Evolutionary conservation across 2,113 vertebrate genomes (phyloP).

Genomic region (Sinocyclocheilus anophthalmus): DNA sequence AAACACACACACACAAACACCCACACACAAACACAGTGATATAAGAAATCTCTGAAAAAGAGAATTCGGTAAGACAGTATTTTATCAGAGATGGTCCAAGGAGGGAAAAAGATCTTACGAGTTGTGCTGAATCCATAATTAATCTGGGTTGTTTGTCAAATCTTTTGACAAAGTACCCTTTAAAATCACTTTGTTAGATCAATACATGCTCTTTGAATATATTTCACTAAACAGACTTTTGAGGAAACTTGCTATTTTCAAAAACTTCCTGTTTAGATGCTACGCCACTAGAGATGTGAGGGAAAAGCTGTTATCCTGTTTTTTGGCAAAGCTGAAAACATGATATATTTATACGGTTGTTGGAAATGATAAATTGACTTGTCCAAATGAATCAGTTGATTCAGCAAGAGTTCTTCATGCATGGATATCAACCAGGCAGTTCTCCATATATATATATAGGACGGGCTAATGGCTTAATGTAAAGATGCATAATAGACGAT

Average conservation of each 20-base stretch:
- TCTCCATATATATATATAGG: constrained; percentile 38
- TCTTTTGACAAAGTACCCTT: constrained; percentile 34
- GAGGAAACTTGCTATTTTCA: background rate
- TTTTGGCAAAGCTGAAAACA: too few relatives aligned
- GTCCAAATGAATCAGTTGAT: constrained; percentile 41
- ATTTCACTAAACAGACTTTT: constrained; percentile 24
- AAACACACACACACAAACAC: background rate
- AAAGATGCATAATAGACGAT: constrained; percentile 67
- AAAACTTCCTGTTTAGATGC: too few relatives aligned
- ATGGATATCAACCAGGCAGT: constrained; percentile 27
- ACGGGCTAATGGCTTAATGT: constrained; percentile 47
- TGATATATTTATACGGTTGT: too few relatives aligned
- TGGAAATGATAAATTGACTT: constrained; percentile 37
- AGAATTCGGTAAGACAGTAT: background rate
- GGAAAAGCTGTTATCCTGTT: too few relatives aligned
- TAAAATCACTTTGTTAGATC: constrained; percentile 31
- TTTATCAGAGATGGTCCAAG: background rate
- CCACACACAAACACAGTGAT: background rate
- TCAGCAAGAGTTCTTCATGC: constrained; percentile 11
- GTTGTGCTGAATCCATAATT: constrained; percentile 30
- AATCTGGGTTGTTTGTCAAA: constrained; percentile 21
- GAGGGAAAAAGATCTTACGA: background rate
- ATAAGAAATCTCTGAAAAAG: background rate
- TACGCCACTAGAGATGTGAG: too few relatives aligned
- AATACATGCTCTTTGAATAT: constrained; percentile 31